A percentile compares a stretch with the other conserved stretches of the same genome.
Conservation (phyloP, 2,113 vertebrate species). For the Melanocharis versteri region DNA sequence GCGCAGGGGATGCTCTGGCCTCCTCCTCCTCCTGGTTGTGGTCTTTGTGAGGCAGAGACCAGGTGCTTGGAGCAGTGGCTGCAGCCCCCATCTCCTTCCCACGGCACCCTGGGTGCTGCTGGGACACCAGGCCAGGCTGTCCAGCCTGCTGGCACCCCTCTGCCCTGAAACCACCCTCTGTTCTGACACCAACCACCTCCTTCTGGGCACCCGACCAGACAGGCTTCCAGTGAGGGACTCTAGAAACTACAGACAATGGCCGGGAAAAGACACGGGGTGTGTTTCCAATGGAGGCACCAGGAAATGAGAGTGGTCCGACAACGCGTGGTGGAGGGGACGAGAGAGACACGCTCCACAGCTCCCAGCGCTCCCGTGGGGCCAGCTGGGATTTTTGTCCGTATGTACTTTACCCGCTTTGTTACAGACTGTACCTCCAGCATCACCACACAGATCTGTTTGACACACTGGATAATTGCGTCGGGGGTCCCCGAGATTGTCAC, state of each 20-base stretch:
- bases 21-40: neutral
- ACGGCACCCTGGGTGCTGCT: rapidly evolving
- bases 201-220: neutral
- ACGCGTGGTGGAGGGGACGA: neutral
- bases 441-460: conserved; percentile 99
- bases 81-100: neutral
- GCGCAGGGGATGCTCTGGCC: neutral
- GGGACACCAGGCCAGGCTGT: neutral
- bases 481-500: conserved; percentile 98
- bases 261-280: neutral
- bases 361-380: neutral
- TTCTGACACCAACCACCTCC: neutral
- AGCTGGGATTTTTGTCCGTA: neutral
- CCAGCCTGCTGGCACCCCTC: neutral
- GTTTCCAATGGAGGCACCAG: neutral
- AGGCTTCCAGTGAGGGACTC: neutral
- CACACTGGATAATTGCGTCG: conserved; percentile 97
- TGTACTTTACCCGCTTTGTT: conserved; percentile 65
- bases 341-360: conserved; percentile 15
- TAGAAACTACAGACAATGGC: neutral
- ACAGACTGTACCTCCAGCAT: conserved; percentile 94
- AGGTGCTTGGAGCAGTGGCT: neutral
- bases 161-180: neutral
- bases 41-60: neutral
- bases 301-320: neutral